A percentile compares a stretch with the other conserved stretches of the same genome.
Conservation (phyloP, 2,888 invertebrate genomes). For the Amiota mariae region DNA sequence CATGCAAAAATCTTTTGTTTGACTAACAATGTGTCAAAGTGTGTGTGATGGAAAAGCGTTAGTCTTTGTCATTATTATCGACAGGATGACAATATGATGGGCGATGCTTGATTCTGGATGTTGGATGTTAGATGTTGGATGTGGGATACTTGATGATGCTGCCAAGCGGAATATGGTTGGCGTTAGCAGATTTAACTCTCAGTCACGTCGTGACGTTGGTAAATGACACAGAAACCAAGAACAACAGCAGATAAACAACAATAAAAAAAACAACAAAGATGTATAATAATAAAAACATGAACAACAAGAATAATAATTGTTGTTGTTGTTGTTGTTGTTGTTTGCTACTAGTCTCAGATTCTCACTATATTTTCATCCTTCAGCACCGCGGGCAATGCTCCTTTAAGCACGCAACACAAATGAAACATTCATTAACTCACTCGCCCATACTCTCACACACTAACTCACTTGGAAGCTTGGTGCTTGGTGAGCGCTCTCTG, state of each 20-base stretch:
- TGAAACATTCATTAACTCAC: too few relatives aligned
- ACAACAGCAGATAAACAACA: background rate
- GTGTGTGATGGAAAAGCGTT: constrained; percentile 51
- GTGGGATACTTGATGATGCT: background rate
- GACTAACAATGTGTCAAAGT: constrained; percentile 67
- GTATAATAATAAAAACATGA: too few relatives aligned
- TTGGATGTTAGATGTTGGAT: background rate
- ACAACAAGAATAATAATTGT: constrained; percentile 40
- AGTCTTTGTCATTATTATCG: constrained; percentile 42
- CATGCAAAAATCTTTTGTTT: constrained; percentile 65
- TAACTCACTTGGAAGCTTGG: too few relatives aligned
- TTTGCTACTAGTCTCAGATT: constrained; percentile 32
- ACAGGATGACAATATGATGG: constrained; percentile 21
- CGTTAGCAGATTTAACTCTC: constrained; percentile 1
- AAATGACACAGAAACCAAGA: constrained; percentile 11
- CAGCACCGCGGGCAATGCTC: constrained; percentile 68
- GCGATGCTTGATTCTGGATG: background rate
- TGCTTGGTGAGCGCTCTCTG: too few relatives aligned
- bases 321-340: constrained; percentile 42
- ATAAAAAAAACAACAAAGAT: constrained; percentile 19
- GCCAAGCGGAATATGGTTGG: background rate
- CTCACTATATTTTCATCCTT: background rate
- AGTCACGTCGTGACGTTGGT: constrained; percentile 3
- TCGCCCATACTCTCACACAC: background rate
- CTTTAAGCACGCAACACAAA: constrained; percentile 60